These are phyloP conservation scores for Drosophila pseudotakahashii DNA, from an alignment of 2,888 invertebrate species.

Conservation along the genomic window DNA sequence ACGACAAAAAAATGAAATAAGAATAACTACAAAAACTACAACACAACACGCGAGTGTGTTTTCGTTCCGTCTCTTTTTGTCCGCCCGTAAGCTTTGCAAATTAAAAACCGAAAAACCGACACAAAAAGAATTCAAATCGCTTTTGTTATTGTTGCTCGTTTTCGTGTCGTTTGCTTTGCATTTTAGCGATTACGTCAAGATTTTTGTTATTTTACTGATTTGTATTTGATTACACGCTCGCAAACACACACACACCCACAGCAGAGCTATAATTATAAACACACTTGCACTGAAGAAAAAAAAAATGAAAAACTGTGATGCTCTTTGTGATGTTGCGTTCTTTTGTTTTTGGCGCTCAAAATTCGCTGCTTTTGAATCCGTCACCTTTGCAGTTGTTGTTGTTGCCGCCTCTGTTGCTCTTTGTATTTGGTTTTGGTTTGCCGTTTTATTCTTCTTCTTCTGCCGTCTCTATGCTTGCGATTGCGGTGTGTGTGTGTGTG, in stretches of 20 bases:
- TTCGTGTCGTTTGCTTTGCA: constrained; percentile 53
- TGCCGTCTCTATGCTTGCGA: constrained; percentile 35
- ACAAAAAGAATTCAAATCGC: constrained; percentile 52
- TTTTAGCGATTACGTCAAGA: constrained; percentile 71
- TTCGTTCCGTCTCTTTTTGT: constrained; percentile 44
- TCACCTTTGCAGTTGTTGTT: constrained; percentile 60
- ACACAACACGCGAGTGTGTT: constrained; percentile 38
- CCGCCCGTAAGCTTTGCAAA: constrained; percentile 49
- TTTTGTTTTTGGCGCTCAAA: constrained; percentile 65
- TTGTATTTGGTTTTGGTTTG: constrained; percentile 24
- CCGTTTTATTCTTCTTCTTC: not conserved
- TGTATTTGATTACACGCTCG: constrained; percentile 65
- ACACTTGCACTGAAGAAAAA: constrained; percentile 3
- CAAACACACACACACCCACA: constrained; percentile 23
- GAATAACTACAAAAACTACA: constrained; percentile 1
- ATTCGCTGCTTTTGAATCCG: constrained; percentile 52
- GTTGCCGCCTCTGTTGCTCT: constrained; percentile 17
- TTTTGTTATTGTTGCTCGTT: constrained; percentile 39
- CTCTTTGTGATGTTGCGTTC: constrained; percentile 16
- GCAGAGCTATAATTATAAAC: constrained; percentile 54
- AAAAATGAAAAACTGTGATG: not conserved
- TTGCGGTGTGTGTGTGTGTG: constrained; percentile 28
- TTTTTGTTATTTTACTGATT: constrained; percentile 66
- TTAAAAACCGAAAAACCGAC: constrained; percentile 24
- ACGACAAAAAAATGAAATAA: constrained; percentile 8